Base-by-base conservation (phyloP, 2,888 invertebrate genomes). In the Acrobeloides nanus region DNA sequence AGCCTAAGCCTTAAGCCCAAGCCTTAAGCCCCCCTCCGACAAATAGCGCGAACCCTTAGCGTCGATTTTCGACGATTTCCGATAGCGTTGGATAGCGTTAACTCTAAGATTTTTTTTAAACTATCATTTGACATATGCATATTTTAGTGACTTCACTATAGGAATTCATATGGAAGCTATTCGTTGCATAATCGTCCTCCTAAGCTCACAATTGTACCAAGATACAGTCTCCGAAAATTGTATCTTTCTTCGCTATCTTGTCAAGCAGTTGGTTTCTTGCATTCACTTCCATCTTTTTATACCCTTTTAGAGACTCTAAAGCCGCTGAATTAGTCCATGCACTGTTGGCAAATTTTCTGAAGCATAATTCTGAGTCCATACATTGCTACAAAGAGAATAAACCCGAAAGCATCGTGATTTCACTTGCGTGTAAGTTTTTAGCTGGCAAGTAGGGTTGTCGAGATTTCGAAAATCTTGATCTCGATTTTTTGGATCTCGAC, bases 381-480 rank as follows among this genome's bases (percentile, higher is more conserved):
- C 49, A 49, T 0, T 44, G 31, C 37, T 35, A 51, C n/a, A 54
- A 55, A 23, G 79, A 80, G 40, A 79, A 81, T 1, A 82, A 25
- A 29, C 27, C 84, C 0, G 86, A 86, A 40, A 88, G 88, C 61
- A 78, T 89, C 58, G 84, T 90, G n/a, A 24, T 55, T 12, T 53
- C 53, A 54, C 74, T 82, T 51, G 81, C 82, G 31, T 80, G 81
- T 81, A 73, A 64, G 76, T 66, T 29, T 20, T 4, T 33, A 20
- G n/a, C 3, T 34, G 6, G 12, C 15, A 2, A 21, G 25, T 15
- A 15, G 3, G 15, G 12, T 10, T 32, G 41, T 32, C n/a, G n/a
- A n/a, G n/a, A n/a, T n/a, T n/a, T n/a, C n/a, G n/a, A n/a, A n/a
- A n/a, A n/a, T n/a, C n/a, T n/a, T n/a, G n/a, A n/a, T n/a, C n/a